Evolutionary conservation across 2,113 vertebrate genomes (phyloP).

Genomic region (Cololabis saira): DNA sequence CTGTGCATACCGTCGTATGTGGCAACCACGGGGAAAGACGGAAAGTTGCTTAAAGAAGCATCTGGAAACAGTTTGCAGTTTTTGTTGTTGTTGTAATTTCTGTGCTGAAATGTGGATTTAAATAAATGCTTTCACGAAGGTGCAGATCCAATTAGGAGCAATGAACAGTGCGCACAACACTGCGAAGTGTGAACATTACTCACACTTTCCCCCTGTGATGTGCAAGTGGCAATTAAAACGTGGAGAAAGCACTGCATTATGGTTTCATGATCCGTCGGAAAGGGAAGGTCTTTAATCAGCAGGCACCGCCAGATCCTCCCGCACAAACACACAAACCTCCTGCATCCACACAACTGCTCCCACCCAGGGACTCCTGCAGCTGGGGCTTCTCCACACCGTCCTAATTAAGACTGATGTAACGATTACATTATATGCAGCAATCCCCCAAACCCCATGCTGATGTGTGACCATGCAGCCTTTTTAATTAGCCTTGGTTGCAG

Average conservation of each 20-base stretch:
- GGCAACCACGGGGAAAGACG: not conserved
- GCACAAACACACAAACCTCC: constrained; percentile 15
- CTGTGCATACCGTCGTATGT: not conserved
- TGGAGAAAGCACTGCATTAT: constrained; percentile 21
- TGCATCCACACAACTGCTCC: constrained; percentile 24
- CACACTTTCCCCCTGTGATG: constrained; percentile 42
- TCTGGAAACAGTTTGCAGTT: not conserved
- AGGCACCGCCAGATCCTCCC: constrained; percentile 26
- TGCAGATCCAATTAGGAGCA: constrained; percentile 41
- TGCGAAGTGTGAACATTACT: constrained; percentile 36
- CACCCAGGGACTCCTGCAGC: constrained; percentile 31
- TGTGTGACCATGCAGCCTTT: constrained; percentile 25
- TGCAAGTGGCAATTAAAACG: constrained; percentile 46
- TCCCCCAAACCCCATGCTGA: constrained; percentile 45
- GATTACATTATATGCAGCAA: constrained; percentile 53
- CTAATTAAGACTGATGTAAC: constrained; percentile 65
- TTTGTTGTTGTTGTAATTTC: not conserved
- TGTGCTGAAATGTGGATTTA: constrained; percentile 36
- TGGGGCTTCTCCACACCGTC: constrained; percentile 26
- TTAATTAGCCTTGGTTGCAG: constrained; percentile 32
- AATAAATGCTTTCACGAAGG: constrained; percentile 23
- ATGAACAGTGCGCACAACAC: constrained; percentile 14
- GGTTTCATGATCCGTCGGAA: constrained; percentile 40
- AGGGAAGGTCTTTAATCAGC: constrained; percentile 45
- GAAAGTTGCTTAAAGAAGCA: not conserved